Conservation (phyloP, 2,113 vertebrate species). For the Corapipo altera region DNA sequence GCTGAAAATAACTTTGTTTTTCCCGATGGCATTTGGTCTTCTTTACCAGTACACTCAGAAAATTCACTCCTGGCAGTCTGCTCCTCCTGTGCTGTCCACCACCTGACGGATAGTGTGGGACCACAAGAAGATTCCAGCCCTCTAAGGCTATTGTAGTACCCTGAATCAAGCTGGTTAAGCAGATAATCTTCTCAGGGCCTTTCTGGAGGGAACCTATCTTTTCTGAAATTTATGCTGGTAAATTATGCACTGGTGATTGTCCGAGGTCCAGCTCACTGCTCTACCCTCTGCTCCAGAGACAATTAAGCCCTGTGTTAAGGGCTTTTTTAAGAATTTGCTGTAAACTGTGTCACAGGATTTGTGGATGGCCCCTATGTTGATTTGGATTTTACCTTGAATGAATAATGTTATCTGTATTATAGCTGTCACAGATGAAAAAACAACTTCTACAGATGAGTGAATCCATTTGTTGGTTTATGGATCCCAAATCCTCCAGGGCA, state of each 20-base stretch:
- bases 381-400: conserved; percentile 57
- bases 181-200: not conserved
- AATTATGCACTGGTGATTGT: not conserved
- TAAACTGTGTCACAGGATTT: not conserved
- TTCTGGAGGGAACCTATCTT: not conserved
- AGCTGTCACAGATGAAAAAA: conserved; percentile 70
- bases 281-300: not conserved
- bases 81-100: not conserved
- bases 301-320: not conserved
- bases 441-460: conserved; percentile 68
- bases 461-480: conserved; percentile 71
- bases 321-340: not conserved
- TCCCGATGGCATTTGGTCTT: fast-evolving
- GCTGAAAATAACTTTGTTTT: not conserved
- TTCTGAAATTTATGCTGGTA: not conserved
- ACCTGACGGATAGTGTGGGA: not conserved
- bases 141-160: not conserved
- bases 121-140: not conserved
- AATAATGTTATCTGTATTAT: conserved; percentile 64
- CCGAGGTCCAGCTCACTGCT: not conserved
- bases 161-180: not conserved
- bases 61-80: not conserved
- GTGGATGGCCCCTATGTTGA: not conserved
- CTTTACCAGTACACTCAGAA: not conserved
- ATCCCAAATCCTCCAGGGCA: conserved; percentile 47